Base-by-base conservation (phyloP, 1,140 invertebrate species). In the Yoshiicerus persimilis region DNA sequence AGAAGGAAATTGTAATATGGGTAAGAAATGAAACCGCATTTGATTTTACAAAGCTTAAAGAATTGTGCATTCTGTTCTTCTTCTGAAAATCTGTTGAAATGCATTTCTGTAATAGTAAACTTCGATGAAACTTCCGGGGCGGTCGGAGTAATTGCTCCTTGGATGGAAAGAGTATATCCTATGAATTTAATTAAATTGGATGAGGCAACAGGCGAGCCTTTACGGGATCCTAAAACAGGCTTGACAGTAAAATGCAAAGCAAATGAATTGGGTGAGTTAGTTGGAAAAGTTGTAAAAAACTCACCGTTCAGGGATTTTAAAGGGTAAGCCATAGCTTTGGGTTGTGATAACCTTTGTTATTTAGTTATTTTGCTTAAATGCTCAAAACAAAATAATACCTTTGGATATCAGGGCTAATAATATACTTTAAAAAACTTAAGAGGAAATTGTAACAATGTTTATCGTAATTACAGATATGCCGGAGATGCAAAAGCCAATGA, bases 1-100 rank as follows among this genome's bases (percentile, higher is more conserved):
- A 0, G 98, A 99, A 94, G 98, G 98, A 90, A 99, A 99, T 92
- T 97, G 97, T 70, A 98, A 97, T 92, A 97, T 97, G 91, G 93
- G 98, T 4, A 99, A 99, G 66, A 8, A 27, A 47, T 4, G 41
- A 47, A 47, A 47, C 2, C 20, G 20, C n/a, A 64, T 64, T 23
- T 41, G 9, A 47, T 47, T 47, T 2, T 47, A 47, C 20, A 47
- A 4, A 11, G 11, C 13, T 41, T 41, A 13, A 41, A 41, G 6
- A 6, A n/a, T n/a, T n/a, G n/a, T n/a, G n/a, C n/a, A n/a, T 39
- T 6, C 38, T 39, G 9, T 11, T 39, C 6, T n/a, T 1, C 38
- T 39, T 39, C 38, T 8, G 38, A 8, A 39, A 39, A 39, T 8
- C 6, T 39, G 6, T 6, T 16, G n/a, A 11, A 27, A 27, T 27